Percentiles rank a stretch among this genome's conserved stretches.
Evolutionary conservation across 1,140 invertebrate species (phyloP).

Genomic region (Zaprionus gabonicus): DNA sequence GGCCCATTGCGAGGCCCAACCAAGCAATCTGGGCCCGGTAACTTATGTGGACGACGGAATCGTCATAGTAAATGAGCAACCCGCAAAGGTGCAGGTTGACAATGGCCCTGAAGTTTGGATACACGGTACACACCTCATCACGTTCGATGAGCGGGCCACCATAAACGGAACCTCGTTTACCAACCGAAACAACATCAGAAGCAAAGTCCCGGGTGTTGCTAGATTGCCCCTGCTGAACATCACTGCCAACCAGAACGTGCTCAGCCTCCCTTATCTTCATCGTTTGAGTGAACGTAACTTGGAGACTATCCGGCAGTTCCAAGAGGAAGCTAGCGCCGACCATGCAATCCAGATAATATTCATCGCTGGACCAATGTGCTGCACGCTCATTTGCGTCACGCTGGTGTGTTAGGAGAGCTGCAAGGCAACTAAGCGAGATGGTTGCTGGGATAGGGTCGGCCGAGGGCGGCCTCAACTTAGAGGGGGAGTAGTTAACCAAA

Average conservation of each 20-base stretch:
- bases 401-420: background rate
- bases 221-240: background rate
- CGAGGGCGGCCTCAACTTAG: no score
- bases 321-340: background rate
- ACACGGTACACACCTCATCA: conserved; percentile 33
- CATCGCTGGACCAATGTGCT: background rate
- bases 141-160: conserved; percentile 15
- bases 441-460: no score
- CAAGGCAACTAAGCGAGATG: background rate
- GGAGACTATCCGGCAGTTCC: background rate
- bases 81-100: background rate
- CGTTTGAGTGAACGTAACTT: background rate
- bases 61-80: no score
- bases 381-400: conserved; percentile 3
- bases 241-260: background rate
- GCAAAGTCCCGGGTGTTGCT: background rate
- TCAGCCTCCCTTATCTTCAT: background rate
- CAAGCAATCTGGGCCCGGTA: no score
- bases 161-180: conserved; percentile 25
- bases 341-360: background rate
- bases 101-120: conserved; percentile 19
- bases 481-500: no score
- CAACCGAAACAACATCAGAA: background rate
- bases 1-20: no score
- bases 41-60: no score